Evolutionary conservation across 2,888 invertebrate species (phyloP).

Genomic region (Eupithecia vulgata): DNA sequence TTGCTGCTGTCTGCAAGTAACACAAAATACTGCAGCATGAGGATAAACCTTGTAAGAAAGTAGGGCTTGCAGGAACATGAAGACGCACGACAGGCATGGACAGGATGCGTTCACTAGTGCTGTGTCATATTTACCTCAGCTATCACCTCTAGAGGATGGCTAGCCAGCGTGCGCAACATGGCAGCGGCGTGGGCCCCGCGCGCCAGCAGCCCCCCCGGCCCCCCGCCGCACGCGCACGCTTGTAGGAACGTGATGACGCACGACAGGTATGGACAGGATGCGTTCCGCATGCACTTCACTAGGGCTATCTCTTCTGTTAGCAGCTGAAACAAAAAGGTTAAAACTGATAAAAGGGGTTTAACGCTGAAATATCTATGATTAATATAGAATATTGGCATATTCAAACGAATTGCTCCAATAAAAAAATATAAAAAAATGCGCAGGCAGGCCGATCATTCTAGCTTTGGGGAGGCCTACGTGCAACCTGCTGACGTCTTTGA

Average conservation of each 20-base stretch:
- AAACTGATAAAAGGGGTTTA: background rate
- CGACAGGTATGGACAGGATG: slow-evolving; percentile 43
- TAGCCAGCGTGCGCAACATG: slow-evolving; percentile 62
- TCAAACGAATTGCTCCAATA: no score
- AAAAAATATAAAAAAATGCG: no score
- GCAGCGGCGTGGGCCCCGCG: slow-evolving; percentile 62
- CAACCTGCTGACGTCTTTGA: background rate
- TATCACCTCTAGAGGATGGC: slow-evolving; percentile 44
- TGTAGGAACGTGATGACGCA: slow-evolving; percentile 53
- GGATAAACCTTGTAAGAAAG: no score
- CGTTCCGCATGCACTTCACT: slow-evolving; percentile 12
- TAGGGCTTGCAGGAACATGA: background rate
- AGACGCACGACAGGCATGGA: slow-evolving; percentile 46
- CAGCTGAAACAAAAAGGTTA: slow-evolving; percentile 18
- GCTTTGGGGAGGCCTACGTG: no score
- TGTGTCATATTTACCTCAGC: slow-evolving; percentile 50
- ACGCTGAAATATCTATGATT: no score
- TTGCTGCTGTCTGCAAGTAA: slow-evolving; percentile 56
- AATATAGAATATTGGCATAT: no score
- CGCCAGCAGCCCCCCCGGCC: slow-evolving; percentile 52
- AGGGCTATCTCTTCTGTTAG: slow-evolving; percentile 36
- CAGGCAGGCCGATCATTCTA: no score
- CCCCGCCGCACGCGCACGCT: slow-evolving; percentile 42
- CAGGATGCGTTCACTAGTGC: slow-evolving; percentile 24
- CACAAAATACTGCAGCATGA: background rate